phyloP scores from a whole-genome alignment of 1,140 invertebrate genomes.

The Lepidurus couesii region DNA sequence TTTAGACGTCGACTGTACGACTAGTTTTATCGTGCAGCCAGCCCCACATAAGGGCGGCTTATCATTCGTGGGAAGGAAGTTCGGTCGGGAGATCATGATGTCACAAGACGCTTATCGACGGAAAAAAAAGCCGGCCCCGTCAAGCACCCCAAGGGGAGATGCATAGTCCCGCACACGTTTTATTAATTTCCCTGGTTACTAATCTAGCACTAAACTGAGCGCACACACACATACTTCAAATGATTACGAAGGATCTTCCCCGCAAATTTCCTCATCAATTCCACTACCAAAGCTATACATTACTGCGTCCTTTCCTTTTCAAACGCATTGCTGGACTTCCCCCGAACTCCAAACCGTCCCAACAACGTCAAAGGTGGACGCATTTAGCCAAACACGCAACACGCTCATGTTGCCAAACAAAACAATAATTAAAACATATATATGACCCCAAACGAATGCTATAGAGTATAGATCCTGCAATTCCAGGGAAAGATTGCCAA shows the following conservation, averaged over 20 bases:
- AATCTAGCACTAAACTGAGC: not conserved
- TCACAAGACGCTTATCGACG: conserved; percentile 8
- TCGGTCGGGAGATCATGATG: not conserved
- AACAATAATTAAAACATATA: too few relatives aligned
- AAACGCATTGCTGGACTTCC: not conserved
- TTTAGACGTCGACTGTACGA: not conserved
- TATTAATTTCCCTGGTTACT: not conserved
- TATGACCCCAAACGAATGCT: too few relatives aligned
- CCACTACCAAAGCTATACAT: not conserved
- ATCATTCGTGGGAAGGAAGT: conserved; percentile 9
- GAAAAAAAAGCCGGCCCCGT: not conserved
- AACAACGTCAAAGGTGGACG: too few relatives aligned
- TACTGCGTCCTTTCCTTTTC: not conserved
- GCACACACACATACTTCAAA: not conserved
- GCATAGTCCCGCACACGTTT: not conserved
- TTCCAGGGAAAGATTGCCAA: too few relatives aligned
- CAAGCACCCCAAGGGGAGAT: not conserved
- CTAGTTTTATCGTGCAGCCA: not conserved
- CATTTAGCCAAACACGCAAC: too few relatives aligned
- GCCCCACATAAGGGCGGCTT: not conserved
- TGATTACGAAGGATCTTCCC: not conserved
- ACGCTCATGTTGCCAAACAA: too few relatives aligned
- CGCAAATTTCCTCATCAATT: not conserved
- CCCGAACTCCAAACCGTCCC: too few relatives aligned
- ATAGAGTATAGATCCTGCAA: too few relatives aligned